A percentile compares a stretch with the other conserved stretches of the same genome.
Conservation (phyloP, 2,888 invertebrate genomes). For the Drosophila nr. fundita region DNA sequence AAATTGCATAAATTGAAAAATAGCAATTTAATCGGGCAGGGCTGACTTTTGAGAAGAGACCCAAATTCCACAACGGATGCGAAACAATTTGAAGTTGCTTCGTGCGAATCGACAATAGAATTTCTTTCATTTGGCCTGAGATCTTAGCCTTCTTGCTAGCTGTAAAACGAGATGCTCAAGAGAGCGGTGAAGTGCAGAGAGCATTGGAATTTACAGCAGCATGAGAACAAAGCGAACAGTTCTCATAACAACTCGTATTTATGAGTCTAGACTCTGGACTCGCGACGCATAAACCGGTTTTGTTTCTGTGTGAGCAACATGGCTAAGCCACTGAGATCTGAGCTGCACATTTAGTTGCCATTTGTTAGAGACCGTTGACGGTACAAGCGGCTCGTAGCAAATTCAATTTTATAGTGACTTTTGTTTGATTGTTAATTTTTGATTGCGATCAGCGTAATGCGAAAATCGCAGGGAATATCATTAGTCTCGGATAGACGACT, state of each 20-base stretch:
- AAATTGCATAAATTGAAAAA: not conserved
- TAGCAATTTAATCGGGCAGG: not conserved
- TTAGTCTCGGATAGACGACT: conserved; percentile 38
- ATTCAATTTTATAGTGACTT: not conserved
- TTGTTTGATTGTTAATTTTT: not conserved
- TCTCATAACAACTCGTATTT: conserved; percentile 6
- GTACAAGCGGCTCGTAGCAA: conserved; percentile 24
- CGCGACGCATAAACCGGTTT: conserved; percentile 42
- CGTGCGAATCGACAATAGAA: conserved; percentile 14
- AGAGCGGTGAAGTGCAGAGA: conserved; percentile 27
- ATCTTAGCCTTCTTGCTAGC: conserved; percentile 3
- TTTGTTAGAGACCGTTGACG: conserved; percentile 33
- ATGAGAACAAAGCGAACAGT: conserved; percentile 25
- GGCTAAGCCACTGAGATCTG: conserved; percentile 18
- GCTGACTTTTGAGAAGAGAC: not conserved
- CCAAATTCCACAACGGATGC: conserved; percentile 1
- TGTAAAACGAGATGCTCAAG: conserved; percentile 32
- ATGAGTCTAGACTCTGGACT: conserved; percentile 6
- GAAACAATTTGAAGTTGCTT: not conserved
- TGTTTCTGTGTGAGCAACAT: conserved; percentile 13
- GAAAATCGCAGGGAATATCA: conserved; percentile 64
- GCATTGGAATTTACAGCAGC: conserved; percentile 32
- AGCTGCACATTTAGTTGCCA: conserved; percentile 45
- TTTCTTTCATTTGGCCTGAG: conserved; percentile 6
- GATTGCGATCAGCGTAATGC: conserved; percentile 48